phyloP scores from a whole-genome alignment of 1,140 invertebrate genomes.

The Scaptomyza graminum region DNA sequence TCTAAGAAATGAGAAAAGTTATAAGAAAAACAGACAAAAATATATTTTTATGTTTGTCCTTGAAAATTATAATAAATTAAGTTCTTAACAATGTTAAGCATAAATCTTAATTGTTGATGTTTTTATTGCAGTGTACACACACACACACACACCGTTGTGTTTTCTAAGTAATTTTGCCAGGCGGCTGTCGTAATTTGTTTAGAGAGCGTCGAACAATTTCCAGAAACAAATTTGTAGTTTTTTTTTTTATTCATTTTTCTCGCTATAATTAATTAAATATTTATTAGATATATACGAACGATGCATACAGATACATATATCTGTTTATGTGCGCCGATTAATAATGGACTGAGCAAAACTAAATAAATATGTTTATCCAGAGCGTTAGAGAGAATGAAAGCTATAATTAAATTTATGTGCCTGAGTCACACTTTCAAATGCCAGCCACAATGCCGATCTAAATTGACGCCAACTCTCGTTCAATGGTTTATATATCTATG shows the following conservation, averaged over 20 bases:
- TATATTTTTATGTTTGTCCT: too few relatives aligned
- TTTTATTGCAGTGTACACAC: conserved; percentile 17
- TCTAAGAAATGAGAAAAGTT: too few relatives aligned
- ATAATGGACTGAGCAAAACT: conserved; percentile 72
- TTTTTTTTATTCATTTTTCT: conserved; percentile 14
- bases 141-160: conserved; percentile 4
- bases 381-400: conserved; percentile 26
- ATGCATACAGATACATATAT: conserved; percentile 17
- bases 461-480: conserved; percentile 70
- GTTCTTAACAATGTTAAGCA: too few relatives aligned
- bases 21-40: too few relatives aligned
- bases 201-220: conserved; percentile 44
- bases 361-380: conserved; percentile 71
- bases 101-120: too few relatives aligned
- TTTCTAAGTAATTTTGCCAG: conserved; percentile 17
- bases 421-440: conserved; percentile 63
- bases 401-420: conserved; percentile 80
- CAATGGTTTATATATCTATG: conserved; percentile 61
- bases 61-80: too few relatives aligned
- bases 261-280: conserved; percentile 77
- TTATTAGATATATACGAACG: conserved; percentile 40
- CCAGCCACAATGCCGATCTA: conserved; percentile 20
- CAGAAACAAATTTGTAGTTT: conserved; percentile 58
- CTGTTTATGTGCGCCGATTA: conserved; percentile 40
- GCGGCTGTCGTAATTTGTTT: conserved; percentile 42